phyloP scores from a whole-genome alignment of 2,113 vertebrate genomes.

The Cricetomys ansorgei region DNA sequence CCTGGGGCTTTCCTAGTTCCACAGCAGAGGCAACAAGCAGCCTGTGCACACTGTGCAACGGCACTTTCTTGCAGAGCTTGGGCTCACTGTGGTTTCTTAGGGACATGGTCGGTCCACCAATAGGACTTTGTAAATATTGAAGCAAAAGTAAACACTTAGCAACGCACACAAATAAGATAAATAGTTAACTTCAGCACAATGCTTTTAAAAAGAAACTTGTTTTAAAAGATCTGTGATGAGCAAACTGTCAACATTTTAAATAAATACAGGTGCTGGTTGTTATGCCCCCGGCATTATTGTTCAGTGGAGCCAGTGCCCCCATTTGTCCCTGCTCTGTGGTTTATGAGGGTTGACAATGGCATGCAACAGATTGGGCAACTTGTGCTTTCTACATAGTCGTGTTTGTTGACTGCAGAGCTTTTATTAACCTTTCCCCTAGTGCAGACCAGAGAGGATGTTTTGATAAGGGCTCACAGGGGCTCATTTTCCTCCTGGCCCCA shows the following conservation, averaged over 20 bases:
- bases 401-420: not conserved
- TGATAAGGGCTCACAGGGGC: not conserved
- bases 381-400: not conserved
- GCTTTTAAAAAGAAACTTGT: constrained; percentile 14
- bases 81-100: constrained; percentile 14
- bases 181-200: constrained; percentile 14
- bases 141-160: constrained; percentile 56
- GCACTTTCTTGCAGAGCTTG: not conserved
- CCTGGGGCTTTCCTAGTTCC: constrained; percentile 3
- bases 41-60: not conserved
- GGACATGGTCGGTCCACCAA: not conserved
- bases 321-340: not conserved
- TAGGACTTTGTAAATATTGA: constrained; percentile 49
- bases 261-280: constrained; percentile 3
- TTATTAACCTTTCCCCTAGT: not conserved
- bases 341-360: not conserved
- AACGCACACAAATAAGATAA: constrained; percentile 8
- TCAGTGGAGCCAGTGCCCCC: not conserved
- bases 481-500: not conserved
- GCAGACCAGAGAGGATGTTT: not conserved
- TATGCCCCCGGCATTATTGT: not conserved
- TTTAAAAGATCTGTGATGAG: not conserved
- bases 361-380: not conserved
- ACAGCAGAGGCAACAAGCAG: not conserved
- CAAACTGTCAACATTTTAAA: constrained; percentile 15